These are phyloP conservation scores for Euschistus heros DNA, from an alignment of 1,140 invertebrate species.

Conservation along the genomic window DNA sequence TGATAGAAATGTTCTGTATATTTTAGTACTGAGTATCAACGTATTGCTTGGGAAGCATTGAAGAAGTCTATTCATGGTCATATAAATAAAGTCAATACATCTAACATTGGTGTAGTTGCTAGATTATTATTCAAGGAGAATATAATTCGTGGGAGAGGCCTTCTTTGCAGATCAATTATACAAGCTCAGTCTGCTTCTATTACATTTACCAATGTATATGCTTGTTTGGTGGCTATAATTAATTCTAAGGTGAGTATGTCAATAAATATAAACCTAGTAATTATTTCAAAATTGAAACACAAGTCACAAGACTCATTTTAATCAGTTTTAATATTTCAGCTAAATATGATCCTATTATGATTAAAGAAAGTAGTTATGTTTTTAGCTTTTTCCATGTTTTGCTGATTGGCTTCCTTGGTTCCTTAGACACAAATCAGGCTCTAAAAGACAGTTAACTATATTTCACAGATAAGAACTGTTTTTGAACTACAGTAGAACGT, in stretches of 20 bases:
- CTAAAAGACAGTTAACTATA: no score
- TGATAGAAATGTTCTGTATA: neutral
- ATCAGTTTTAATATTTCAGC: no score
- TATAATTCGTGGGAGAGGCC: constrained; percentile 84
- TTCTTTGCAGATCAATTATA: constrained; percentile 84
- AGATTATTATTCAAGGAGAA: constrained; percentile 89
- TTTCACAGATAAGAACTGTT: no score
- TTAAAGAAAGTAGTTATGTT: no score
- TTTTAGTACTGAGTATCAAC: constrained; percentile 76
- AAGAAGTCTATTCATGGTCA: constrained; percentile 99
- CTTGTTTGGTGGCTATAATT: constrained; percentile 84
- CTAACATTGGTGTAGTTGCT: constrained; percentile 88
- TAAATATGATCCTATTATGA: no score
- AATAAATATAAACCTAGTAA: constrained; percentile 1
- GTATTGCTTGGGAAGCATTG: constrained; percentile 95
- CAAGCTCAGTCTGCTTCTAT: constrained; percentile 94
- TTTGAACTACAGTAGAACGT: no score
- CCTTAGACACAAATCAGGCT: no score
- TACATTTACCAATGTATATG: constrained; percentile 96
- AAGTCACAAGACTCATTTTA: no score
- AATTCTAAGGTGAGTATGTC: constrained; percentile 67
- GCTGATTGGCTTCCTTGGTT: no score
- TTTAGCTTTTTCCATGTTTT: no score
- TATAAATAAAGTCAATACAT: constrained; percentile 96
- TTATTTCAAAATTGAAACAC: no score